Evolutionary conservation across 2,113 vertebrate species (phyloP).

Genomic region (Plecotus auritus): DNA sequence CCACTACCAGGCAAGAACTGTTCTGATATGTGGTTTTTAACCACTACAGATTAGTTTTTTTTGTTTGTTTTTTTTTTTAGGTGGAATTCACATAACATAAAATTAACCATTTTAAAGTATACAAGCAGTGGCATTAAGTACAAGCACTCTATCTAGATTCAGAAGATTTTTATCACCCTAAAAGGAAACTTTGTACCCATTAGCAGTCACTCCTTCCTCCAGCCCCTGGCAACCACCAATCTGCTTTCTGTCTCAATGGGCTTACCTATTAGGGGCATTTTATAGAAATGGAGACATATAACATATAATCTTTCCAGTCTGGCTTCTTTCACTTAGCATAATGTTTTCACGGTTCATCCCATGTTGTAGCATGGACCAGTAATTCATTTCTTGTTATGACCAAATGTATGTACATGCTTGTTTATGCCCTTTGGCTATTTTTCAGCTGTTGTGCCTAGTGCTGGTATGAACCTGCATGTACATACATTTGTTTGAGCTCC

Average conservation of each 20-base stretch:
- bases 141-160: too few relatives aligned
- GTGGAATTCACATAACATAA: not conserved
- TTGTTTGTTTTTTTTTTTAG: not conserved
- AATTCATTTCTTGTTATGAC: not conserved
- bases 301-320: not conserved
- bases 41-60: not conserved
- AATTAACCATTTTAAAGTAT: not conserved
- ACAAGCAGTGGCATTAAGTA: too few relatives aligned
- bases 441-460: too few relatives aligned
- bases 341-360: not conserved
- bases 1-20: accelerated
- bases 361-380: not conserved
- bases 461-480: too few relatives aligned
- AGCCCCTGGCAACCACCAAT: not conserved
- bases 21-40: not conserved
- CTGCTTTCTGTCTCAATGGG: not conserved
- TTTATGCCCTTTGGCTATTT: too few relatives aligned
- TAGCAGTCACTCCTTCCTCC: not conserved
- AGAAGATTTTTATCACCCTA: too few relatives aligned
- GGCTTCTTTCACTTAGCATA: not conserved
- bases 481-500: too few relatives aligned
- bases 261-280: not conserved
- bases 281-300: not conserved
- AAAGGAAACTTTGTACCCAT: not conserved
- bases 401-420: too few relatives aligned